Evolutionary conservation across 2,113 vertebrate species (phyloP).

Genomic region (Ramphastos sulfuratus): DNA sequence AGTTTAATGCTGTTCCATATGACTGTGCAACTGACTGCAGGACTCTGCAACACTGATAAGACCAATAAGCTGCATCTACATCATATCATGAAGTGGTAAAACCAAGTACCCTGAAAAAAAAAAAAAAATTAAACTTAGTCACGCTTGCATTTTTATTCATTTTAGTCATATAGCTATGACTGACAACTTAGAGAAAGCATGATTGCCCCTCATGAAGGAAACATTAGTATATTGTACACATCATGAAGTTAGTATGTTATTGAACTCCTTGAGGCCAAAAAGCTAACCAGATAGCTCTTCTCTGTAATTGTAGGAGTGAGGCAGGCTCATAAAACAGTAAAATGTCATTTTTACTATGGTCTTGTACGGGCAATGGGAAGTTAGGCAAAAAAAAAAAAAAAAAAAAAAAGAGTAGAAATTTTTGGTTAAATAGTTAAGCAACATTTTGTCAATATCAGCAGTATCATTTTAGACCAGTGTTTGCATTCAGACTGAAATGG

Average conservation of each 20-base stretch:
- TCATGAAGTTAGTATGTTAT: neutral
- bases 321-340: neutral
- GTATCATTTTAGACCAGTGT: neutral
- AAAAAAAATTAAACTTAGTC: conserved; percentile 11
- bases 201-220: neutral
- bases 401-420: neutral
- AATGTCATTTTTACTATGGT: neutral
- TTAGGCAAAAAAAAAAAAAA: neutral
- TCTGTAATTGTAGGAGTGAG: neutral
- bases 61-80: conserved; percentile 2
- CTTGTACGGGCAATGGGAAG: neutral
- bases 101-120: conserved; percentile 6
- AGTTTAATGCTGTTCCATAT: neutral
- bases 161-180: neutral
- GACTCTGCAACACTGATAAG: neutral
- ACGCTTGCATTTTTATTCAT: conserved; percentile 25
- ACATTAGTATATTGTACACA: neutral
- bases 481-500: neutral
- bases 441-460: neutral
- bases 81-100: conserved; percentile 15
- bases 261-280: conserved; percentile 32
- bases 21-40: neutral
- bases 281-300: conserved; percentile 3
- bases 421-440: neutral
- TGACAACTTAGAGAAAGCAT: neutral